Conservation (phyloP, 2,888 invertebrate species). For the Dolomedes plantarius region DNA sequence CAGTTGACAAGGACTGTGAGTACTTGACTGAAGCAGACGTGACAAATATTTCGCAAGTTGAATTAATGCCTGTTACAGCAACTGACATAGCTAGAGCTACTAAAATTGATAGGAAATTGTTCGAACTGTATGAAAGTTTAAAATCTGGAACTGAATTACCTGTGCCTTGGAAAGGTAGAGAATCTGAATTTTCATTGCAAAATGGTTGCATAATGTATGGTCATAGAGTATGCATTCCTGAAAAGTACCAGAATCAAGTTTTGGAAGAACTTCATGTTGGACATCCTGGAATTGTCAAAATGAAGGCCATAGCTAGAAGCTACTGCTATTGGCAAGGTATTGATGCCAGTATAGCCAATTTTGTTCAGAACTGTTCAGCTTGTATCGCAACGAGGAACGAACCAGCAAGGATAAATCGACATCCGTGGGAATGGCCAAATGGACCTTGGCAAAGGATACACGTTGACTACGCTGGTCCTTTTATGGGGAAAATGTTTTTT, state of each 20-base stretch:
- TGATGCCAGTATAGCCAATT: neutral
- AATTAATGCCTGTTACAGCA: constrained; percentile 48
- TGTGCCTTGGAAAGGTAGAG: constrained; percentile 50
- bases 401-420: constrained; percentile 34
- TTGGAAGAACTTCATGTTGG: constrained; percentile 17
- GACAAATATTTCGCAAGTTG: constrained; percentile 51
- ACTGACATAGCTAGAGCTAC: constrained; percentile 56
- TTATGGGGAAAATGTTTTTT: constrained; percentile 45
- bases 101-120: constrained; percentile 56
- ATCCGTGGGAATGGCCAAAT: constrained; percentile 47
- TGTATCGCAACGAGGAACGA: constrained; percentile 39
- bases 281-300: constrained; percentile 15
- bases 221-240: constrained; percentile 51
- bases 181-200: constrained; percentile 51
- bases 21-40: constrained; percentile 49
- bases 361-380: constrained; percentile 41
- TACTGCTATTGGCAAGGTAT: no score
- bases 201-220: constrained; percentile 51
- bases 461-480: constrained; percentile 48
- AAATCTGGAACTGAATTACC: constrained; percentile 47
- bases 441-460: constrained; percentile 45
- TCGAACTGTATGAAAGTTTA: constrained; percentile 50
- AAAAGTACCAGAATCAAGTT: constrained; percentile 43
- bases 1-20: constrained; percentile 42
- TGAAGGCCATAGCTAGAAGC: constrained; percentile 12